Percentiles rank a stretch among this genome's conserved stretches.
Evolutionary conservation across 2,888 invertebrate genomes (phyloP).

Genomic region (Clepsis dumicolana): DNA sequence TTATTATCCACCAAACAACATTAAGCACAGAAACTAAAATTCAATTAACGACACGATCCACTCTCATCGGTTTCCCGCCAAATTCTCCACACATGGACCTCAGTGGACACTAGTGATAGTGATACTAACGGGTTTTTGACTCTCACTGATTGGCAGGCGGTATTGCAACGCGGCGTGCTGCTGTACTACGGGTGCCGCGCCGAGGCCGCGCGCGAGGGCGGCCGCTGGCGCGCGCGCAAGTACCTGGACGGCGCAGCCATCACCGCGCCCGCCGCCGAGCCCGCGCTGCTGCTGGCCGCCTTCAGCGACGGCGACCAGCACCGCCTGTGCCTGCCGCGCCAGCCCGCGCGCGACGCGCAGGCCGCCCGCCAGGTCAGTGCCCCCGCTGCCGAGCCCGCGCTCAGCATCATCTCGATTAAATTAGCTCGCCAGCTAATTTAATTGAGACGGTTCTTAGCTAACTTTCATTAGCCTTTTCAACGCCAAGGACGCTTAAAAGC

Average conservation of each 20-base stretch:
- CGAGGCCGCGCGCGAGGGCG: slow-evolving; percentile 86
- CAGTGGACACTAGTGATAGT: no score
- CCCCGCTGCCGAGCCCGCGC: no score
- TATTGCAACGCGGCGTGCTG: slow-evolving; percentile 89
- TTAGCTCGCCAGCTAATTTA: no score
- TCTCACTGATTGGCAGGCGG: slow-evolving; percentile 73
- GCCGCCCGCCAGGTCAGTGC: not conserved
- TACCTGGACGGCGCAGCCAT: slow-evolving; percentile 88
- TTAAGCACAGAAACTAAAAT: no score
- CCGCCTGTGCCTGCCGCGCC: slow-evolving; percentile 77
- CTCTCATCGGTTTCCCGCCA: no score
- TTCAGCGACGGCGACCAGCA: slow-evolving; percentile 87
- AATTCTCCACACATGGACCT: no score
- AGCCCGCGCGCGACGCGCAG: slow-evolving; percentile 52
- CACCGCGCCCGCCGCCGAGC: slow-evolving; percentile 71
- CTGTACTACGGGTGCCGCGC: slow-evolving; percentile 87
- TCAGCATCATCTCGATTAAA: no score
- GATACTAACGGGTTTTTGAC: not conserved
- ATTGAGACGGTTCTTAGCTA: no score
- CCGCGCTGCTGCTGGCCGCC: slow-evolving; percentile 77
- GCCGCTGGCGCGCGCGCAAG: slow-evolving; percentile 86
- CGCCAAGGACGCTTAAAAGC: no score
- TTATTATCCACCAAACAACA: no score
- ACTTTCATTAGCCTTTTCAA: no score
- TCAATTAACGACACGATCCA: no score